Conservation (phyloP, 1,140 invertebrate species). For the Anoplolepis gracilipes region DNA sequence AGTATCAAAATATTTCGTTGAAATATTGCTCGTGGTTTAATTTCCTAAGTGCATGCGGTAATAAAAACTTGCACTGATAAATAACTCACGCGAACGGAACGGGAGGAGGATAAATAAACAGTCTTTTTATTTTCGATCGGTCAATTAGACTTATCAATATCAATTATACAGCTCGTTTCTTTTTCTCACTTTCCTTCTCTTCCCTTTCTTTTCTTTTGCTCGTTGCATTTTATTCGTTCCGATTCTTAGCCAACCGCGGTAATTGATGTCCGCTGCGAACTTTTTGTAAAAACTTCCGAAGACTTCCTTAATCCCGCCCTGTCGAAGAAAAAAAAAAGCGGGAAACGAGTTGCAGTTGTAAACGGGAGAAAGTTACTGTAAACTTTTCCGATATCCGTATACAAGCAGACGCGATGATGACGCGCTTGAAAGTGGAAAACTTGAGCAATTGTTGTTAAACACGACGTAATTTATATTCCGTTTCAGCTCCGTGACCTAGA, state of each 20-base stretch:
- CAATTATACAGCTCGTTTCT: slow-evolving; percentile 11
- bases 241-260: background rate
- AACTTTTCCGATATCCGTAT: slow-evolving; percentile 35
- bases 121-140: background rate
- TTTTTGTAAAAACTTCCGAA: background rate
- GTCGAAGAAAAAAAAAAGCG: background rate
- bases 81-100: background rate
- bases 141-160: slow-evolving; percentile 31
- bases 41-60: slow-evolving; percentile 42
- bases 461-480: slow-evolving; percentile 16
- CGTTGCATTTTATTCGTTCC: background rate
- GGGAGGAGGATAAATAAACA: background rate
- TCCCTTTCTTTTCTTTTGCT: background rate
- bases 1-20: slow-evolving; percentile 4
- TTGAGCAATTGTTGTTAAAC: slow-evolving; percentile 26
- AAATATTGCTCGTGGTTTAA: slow-evolving; percentile 19
- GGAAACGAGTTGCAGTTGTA: slow-evolving; percentile 7
- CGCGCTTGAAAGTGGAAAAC: slow-evolving; percentile 27
- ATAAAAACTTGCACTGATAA: slow-evolving; percentile 35
- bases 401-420: background rate
- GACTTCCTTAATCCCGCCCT: slow-evolving; percentile 21
- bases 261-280: slow-evolving; percentile 37
- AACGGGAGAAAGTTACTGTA: slow-evolving; percentile 25
- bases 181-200: background rate
- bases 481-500: background rate